phyloP scores from a whole-genome alignment of 2,113 vertebrate genomes.

The Romanogobio albipinnatus region DNA sequence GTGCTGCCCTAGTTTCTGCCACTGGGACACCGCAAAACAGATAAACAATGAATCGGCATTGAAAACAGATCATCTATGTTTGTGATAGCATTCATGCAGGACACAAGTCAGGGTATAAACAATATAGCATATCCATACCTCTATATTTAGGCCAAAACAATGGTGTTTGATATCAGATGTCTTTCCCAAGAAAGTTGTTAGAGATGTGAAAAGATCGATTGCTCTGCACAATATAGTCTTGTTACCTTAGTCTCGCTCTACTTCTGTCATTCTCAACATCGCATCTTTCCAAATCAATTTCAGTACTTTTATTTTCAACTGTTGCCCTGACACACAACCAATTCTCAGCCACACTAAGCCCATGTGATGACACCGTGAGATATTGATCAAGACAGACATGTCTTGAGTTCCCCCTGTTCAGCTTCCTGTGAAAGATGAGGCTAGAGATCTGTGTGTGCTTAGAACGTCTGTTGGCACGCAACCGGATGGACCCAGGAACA shows the following conservation, averaged over 20 bases:
- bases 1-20: conserved; percentile 50
- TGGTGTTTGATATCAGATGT: neutral
- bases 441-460: neutral
- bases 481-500: neutral
- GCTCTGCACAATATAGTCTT: conserved; percentile 5
- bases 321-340: neutral
- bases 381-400: conserved; percentile 28
- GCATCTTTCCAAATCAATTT: conserved; percentile 4
- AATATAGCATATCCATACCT: neutral
- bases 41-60: neutral
- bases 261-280: conserved; percentile 12
- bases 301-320: conserved; percentile 25
- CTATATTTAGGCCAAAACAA: neutral
- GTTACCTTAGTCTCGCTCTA: neutral
- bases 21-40: conserved; percentile 26
- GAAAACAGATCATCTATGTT: conserved; percentile 14
- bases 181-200: neutral
- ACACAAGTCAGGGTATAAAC: neutral
- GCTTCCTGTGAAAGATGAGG: conserved; percentile 27
- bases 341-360: neutral
- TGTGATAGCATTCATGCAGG: neutral
- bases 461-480: neutral
- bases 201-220: conserved; percentile 3
- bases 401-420: neutral
- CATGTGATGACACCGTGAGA: conserved; percentile 4